These are phyloP conservation scores for Isurus oxyrinchus DNA, from an alignment of 2,113 vertebrate genomes.

Conservation along the genomic window DNA sequence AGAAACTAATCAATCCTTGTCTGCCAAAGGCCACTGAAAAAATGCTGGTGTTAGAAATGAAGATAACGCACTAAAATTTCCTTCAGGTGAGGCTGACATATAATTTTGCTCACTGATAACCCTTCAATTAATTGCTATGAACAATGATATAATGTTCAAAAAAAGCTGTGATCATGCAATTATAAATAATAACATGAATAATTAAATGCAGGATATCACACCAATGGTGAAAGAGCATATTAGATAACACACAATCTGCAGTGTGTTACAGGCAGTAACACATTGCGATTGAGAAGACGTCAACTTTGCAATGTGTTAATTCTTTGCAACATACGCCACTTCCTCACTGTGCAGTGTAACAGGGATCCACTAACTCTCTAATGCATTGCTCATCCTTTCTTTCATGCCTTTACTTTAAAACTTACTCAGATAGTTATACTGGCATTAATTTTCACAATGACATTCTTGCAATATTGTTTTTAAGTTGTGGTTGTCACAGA, in stretches of 20 bases:
- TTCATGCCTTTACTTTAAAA: neutral
- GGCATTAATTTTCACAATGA: neutral
- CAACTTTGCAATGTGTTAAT: neutral
- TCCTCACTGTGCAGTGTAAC: no score
- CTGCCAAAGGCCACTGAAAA: neutral
- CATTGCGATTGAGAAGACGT: neutral
- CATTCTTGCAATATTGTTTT: neutral
- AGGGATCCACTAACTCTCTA: neutral
- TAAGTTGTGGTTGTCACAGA: neutral
- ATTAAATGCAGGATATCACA: neutral
- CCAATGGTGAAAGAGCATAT: neutral
- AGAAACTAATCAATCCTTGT: neutral
- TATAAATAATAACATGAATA: slow-evolving; percentile 17
- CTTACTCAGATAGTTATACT: neutral
- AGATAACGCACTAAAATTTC: neutral
- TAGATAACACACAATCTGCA: neutral
- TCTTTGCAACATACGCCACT: neutral
- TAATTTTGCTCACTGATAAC: neutral
- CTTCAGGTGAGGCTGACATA: neutral
- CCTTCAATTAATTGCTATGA: neutral
- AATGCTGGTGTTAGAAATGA: neutral
- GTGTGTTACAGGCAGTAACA: no score
- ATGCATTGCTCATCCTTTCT: neutral
- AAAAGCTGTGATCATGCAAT: neutral
- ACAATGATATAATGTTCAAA: slow-evolving; percentile 14